Conservation (phyloP, 2,113 vertebrate species). For the Heterotis niloticus region DNA sequence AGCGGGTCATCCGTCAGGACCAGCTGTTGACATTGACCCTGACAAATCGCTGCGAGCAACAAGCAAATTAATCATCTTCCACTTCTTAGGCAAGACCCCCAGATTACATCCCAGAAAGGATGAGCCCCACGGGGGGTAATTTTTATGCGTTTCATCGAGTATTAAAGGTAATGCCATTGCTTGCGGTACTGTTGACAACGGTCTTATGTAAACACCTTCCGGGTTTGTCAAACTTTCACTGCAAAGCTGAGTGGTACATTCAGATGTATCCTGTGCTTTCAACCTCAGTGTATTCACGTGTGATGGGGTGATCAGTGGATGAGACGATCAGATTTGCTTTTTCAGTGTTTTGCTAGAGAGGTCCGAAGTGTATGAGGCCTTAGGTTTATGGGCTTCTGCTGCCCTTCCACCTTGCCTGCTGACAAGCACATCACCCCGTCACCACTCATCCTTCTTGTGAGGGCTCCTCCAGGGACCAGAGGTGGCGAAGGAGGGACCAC, state of each 20-base stretch:
- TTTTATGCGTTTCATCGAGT: slow-evolving; percentile 60
- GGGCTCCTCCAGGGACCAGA: background rate
- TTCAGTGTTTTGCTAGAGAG: background rate
- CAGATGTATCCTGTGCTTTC: no score
- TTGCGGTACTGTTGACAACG: background rate
- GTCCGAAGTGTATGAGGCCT: background rate
- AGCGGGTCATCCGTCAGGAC: slow-evolving; percentile 50
- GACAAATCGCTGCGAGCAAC: slow-evolving; percentile 66
- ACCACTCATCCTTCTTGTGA: background rate
- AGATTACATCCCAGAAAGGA: slow-evolving; percentile 27
- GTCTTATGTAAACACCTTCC: background rate
- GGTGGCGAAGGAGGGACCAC: background rate
- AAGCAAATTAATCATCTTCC: slow-evolving; percentile 61
- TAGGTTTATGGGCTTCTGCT: background rate
- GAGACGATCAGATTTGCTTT: background rate
- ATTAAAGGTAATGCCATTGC: slow-evolving; percentile 31
- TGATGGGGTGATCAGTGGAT: no score
- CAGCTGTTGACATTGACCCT: slow-evolving; percentile 68
- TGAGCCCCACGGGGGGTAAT: slow-evolving; percentile 28
- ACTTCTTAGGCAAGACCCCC: slow-evolving; percentile 36
- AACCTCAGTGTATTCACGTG: no score
- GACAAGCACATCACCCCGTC: background rate
- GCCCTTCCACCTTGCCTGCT: background rate
- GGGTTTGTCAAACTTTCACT: no score
- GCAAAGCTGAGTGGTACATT: no score